Evolutionary conservation across 1,140 invertebrate genomes (phyloP), one percentile per base, ranked within the genome.

Genomic region (Venustaconcha ellipsiformis): DNA sequence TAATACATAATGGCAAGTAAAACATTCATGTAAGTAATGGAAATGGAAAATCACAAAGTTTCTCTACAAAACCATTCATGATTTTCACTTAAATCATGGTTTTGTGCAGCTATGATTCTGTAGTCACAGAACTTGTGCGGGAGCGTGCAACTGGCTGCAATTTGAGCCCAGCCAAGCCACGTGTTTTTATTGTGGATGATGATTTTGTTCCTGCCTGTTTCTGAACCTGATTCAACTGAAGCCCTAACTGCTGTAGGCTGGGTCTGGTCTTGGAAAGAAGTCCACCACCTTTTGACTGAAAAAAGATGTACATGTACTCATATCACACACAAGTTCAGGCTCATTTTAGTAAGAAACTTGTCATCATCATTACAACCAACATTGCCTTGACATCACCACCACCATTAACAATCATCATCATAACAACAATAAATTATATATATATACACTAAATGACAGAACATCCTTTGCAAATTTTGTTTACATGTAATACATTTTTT

Each of bases 161-260:
- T 37, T 68, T 48, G 12, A 76, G 67, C 14, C 74, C 74, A 17
- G 67, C 13, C 26, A 76, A 60, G 8, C 74, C 74, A 18, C 67
- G 58, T 62, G 70, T 37, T 64, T 63, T 56, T 23, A 70, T 59
- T 48, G 23, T 15, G 11, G n/a, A 15, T 20, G 70, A 68, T 23
- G 80, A 73, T 30, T 75, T 73, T 20, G 70, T 26, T 30, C 57
- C 64, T 68, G 60, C 70, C 8, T 57, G 65, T 20, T 60, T 55
- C 65, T 68, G 66, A 23, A 71, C 6, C 26, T 62, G 55, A 0
- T 82, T 82, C 20, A 83, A 74, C 76, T 82, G 80, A 48, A 80
- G 70, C 1, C 82, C 82, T 18, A 84, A 83, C 62, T 80, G 84
- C 78, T 84, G 82, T 70, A 83, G 66, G 58, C 78, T 85, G 20